These are phyloP conservation scores for Ceramica pisi DNA, from an alignment of 2,888 invertebrate species.

Conservation along the genomic window DNA sequence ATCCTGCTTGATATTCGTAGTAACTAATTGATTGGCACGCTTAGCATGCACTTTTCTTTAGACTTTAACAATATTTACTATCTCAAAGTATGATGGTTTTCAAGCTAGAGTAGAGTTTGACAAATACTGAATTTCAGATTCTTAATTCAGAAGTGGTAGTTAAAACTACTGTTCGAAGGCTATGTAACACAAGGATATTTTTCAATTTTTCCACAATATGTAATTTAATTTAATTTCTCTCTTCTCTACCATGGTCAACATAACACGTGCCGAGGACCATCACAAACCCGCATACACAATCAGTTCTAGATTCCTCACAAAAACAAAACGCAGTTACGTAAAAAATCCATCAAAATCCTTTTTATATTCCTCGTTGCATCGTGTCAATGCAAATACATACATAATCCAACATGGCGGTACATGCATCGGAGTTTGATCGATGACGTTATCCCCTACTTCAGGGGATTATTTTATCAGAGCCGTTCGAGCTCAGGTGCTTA, in stretches of 20 bases:
- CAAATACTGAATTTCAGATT: too few relatives aligned
- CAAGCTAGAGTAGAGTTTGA: too few relatives aligned
- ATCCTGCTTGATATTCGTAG: too few relatives aligned
- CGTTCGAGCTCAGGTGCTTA: slow-evolving; percentile 58
- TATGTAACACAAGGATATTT: too few relatives aligned
- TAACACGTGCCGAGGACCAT: not conserved
- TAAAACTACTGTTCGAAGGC: too few relatives aligned
- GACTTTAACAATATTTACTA: too few relatives aligned
- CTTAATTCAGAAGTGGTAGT: too few relatives aligned
- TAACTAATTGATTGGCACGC: too few relatives aligned
- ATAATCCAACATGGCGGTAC: slow-evolving; percentile 45
- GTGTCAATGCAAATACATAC: slow-evolving; percentile 47
- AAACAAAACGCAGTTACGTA: not conserved
- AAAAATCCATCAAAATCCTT: not conserved
- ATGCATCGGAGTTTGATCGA: slow-evolving; percentile 56
- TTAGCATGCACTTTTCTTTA: too few relatives aligned
- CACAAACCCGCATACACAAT: not conserved
- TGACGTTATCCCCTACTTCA: slow-evolving; percentile 48
- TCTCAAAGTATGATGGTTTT: too few relatives aligned
- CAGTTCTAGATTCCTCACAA: not conserved
- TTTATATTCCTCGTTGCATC: slow-evolving; percentile 26
- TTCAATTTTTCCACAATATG: too few relatives aligned
- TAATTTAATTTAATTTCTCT: not conserved
- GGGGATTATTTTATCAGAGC: slow-evolving; percentile 63
- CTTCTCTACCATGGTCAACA: not conserved